Base-by-base conservation (phyloP, 1,140 invertebrate genomes). In the Nymphalis io region DNA sequence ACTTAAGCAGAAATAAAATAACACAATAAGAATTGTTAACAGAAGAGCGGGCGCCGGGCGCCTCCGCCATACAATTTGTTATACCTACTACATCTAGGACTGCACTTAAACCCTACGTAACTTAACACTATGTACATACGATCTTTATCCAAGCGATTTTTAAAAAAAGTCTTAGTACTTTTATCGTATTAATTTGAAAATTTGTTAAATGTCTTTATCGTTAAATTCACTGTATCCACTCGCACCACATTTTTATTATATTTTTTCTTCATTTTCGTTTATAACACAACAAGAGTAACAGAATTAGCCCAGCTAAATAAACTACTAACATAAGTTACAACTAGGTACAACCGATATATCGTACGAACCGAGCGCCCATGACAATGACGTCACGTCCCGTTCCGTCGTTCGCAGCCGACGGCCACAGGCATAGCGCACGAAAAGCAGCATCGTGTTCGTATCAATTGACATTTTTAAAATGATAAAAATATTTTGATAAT, bases 131-230 rank as follows among this genome's bases (percentile, higher is more conserved):
- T 91, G 82, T 90, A 91, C 89, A 91, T 90, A 90, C 87, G 79
- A 82, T 83, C 78, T 85, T 87, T 89, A 85, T 86, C 81, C 83
- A 89, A 91, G 88, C 89, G 79, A 90, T 87, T 87, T 81, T 82
- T 79, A 85, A 88, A 88, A 60, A 90, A 91, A 88, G 83, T 89
- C 85, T 88, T 89, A 88, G 86, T 90, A 90, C 81, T 88, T 88
- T 83, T 83, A 85, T 85, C 84, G 79, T 90, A 88, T 87, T 85
- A 85, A 89, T 87, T 90, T 89, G 85, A 88, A 91, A 91, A 91
- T 91, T 91, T 90, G 89, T 91, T 91, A 91, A 91, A 89, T 89
- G 89, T 91, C 89, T 88, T 85, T 87, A 85, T 85, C 79, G 78
- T 83, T 87, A 84, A 83, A 81, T 86, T 86, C 89, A 91, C 87